phyloP scores from a whole-genome alignment of 1,140 invertebrate genomes.

The Nilaparvata lugens region DNA sequence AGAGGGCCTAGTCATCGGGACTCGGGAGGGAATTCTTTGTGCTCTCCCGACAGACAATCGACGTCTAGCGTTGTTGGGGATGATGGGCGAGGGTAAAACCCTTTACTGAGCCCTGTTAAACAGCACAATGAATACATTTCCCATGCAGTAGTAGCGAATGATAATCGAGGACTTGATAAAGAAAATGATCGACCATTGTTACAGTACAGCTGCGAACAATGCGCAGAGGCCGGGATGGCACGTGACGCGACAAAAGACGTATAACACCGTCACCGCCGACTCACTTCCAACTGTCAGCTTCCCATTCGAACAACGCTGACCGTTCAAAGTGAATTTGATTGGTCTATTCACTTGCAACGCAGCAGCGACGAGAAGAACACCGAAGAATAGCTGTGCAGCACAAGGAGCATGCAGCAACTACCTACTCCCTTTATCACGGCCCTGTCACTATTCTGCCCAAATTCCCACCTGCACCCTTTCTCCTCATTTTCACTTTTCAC shows the following conservation, averaged over 20 bases:
- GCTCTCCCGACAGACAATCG: not conserved
- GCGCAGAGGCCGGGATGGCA: not conserved
- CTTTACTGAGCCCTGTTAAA: not conserved
- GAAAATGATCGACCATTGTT: slow-evolving; percentile 3
- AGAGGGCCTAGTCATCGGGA: not conserved
- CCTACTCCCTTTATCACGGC: not conserved
- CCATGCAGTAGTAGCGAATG: slow-evolving; percentile 4
- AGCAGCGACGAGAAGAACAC: too few relatives aligned
- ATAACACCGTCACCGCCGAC: not conserved
- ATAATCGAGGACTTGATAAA: slow-evolving; percentile 4
- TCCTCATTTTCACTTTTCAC: too few relatives aligned
- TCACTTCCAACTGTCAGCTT: too few relatives aligned
- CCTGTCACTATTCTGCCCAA: not conserved
- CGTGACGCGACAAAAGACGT: not conserved
- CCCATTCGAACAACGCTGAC: too few relatives aligned
- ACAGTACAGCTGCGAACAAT: not conserved
- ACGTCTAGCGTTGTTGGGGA: not conserved
- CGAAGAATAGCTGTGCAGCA: too few relatives aligned
- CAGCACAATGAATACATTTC: slow-evolving; percentile 6
- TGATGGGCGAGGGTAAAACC: not conserved
- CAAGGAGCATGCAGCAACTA: not conserved
- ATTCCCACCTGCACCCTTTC: not conserved
- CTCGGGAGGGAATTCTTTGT: not conserved
- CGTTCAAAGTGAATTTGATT: too few relatives aligned
- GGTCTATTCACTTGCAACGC: too few relatives aligned